phyloP scores from a whole-genome alignment of 2,797 vertebrate species.

The Cirrhinus mrigala region DNA sequence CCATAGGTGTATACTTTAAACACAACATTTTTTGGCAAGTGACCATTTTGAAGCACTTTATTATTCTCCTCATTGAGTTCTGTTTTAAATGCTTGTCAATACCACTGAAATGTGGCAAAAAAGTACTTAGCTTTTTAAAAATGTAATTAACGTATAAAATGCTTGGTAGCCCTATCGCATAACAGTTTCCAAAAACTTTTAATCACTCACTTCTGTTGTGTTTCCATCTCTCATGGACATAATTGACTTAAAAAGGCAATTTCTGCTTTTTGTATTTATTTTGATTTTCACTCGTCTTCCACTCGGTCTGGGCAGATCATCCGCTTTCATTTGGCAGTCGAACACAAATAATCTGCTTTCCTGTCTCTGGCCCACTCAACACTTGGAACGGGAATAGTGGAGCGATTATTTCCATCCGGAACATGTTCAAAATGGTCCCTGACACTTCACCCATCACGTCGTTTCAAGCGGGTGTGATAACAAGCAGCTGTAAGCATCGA shows the following conservation, averaged over 20 bases:
- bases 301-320: constrained; percentile 55
- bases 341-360: constrained; percentile 52
- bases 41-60: background rate
- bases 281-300: constrained; percentile 52
- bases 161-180: background rate
- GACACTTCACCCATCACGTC: constrained; percentile 37
- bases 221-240: constrained; percentile 49
- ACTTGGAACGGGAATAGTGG: constrained; percentile 31
- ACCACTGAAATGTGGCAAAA: constrained; percentile 1
- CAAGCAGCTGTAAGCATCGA: constrained; percentile 23
- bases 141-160: background rate
- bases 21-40: background rate
- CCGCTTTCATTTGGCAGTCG: constrained; percentile 55
- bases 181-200: background rate
- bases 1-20: too few relatives aligned
- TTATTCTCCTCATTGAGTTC: background rate
- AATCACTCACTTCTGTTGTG: background rate
- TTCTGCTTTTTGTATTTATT: constrained; percentile 51
- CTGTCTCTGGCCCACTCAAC: constrained; percentile 24
- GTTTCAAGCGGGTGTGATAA: constrained; percentile 45
- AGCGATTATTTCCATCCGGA: constrained; percentile 53
- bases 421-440: constrained; percentile 35
- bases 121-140: background rate
- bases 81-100: background rate
- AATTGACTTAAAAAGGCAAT: constrained; percentile 46